These are phyloP conservation scores for Mythimna pallens DNA, from an alignment of 2,888 invertebrate species.

Conservation along the genomic window DNA sequence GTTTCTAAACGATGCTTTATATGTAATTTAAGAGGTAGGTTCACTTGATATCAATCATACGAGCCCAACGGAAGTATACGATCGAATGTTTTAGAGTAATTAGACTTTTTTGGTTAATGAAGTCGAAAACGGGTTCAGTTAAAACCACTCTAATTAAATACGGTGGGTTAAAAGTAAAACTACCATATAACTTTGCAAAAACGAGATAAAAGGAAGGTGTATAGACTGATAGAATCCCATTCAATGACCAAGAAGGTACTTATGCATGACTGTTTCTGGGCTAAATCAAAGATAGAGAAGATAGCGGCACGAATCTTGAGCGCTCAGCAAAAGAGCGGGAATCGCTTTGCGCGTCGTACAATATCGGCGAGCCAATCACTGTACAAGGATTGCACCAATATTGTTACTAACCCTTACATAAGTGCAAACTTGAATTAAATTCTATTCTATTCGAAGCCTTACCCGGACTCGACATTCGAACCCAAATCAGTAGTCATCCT, in stretches of 20 bases:
- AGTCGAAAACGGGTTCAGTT: constrained; percentile 49
- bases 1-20: constrained; percentile 23
- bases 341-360: too few species aligned
- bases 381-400: too few species aligned
- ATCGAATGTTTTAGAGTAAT: constrained; percentile 48
- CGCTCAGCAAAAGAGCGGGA: too few species aligned
- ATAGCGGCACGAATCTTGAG: too few species aligned
- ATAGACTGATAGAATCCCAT: constrained; percentile 27
- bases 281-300: neutral
- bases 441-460: neutral
- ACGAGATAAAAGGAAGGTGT: constrained; percentile 33
- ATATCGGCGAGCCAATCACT: too few species aligned
- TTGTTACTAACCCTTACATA: too few species aligned
- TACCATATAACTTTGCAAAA: constrained; percentile 52
- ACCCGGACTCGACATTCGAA: neutral
- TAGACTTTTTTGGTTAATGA: constrained; percentile 57
- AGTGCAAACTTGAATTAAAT: too few species aligned
- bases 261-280: neutral
- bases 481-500: neutral
- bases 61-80: constrained; percentile 45
- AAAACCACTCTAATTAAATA: constrained; percentile 48
- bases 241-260: neutral
- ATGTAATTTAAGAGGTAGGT: constrained; percentile 28
- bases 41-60: constrained; percentile 46
- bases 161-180: constrained; percentile 33